Evolutionary conservation across 2,797 vertebrate genomes (phyloP), one percentile per base, ranked within the genome.

Genomic region (Rhinichthys osculus): DNA sequence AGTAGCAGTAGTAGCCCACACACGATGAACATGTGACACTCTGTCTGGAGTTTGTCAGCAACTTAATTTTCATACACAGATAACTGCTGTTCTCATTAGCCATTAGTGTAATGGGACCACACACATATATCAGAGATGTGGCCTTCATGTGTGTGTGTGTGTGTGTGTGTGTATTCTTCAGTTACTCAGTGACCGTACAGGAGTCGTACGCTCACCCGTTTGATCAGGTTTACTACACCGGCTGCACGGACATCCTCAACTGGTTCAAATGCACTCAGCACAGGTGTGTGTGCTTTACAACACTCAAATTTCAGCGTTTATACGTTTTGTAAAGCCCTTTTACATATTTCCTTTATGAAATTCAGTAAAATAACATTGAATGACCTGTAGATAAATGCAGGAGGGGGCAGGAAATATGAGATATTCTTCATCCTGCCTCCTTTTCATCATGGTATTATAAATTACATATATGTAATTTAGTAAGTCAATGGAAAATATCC

Each of bases 251-350:
- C 93, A 98, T 99, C 90, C 94, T 99, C 5, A 99, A 97, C 92
- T 99, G 98, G 98, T 99, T 99, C 93, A 98, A 99, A 91, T 99
- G 98, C 92, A 99, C 98, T 0, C 94, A 96, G 80, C 97, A 99
- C 96, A 98, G 98, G 98, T 99, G 90, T 96, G 90, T 64, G 40
- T 38, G 57, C 47, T 19, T 38, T 17, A 73, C 67, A 59, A 35
- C 21, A 35, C 69, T 73, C 9, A 14, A 2, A 72, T 50, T 47
- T 73, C 4, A 50, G 1, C 19, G 0, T 73, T 30, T 30, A 27
- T 72, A 27, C 1, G 23, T 47, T 9, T 50, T 47, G 8, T 47
- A 5, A 16, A 47, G 9, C 14, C 13, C 3, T 14, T 71, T 47
- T 30, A 42, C 6, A 54, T 9, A 33, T 30, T 33, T 33, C 30